Conservation (phyloP, 1,140 invertebrate species). For the Hormaphis cornu region DNA sequence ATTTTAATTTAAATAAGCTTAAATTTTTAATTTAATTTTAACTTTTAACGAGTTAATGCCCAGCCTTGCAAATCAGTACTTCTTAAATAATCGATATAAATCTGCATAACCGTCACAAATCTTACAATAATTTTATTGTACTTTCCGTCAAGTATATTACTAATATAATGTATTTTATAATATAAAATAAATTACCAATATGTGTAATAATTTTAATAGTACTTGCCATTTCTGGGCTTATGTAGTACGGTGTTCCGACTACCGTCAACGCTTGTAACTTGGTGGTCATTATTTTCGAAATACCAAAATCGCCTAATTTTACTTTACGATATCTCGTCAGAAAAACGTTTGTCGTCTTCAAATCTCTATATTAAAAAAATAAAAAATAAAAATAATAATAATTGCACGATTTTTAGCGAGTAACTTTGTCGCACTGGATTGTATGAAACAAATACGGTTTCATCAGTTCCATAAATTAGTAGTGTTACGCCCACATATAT, state of each 20-base stretch:
- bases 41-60: no score
- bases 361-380: conserved; percentile 47
- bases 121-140: no score
- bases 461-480: no score
- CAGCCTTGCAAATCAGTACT: no score
- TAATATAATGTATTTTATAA: conserved; percentile 40
- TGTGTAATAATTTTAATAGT: not conserved
- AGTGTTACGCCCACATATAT: no score
- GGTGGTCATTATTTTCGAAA: conserved; percentile 61
- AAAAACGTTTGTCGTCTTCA: conserved; percentile 74
- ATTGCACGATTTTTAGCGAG: no score
- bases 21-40: no score
- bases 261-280: conserved; percentile 60
- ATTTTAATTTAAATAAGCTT: no score
- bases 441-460: no score
- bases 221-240: conserved; percentile 70
- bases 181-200: not conserved
- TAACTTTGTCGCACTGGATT: no score
- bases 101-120: no score
- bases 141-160: not conserved
- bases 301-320: conserved; percentile 67
- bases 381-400: not conserved
- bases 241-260: conserved; percentile 74
- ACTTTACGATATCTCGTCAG: conserved; percentile 60
- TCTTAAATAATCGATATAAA: no score